Evolutionary conservation across 2,113 vertebrate genomes (phyloP), one percentile per base, ranked within the genome.

Genomic region (Hypocryptadius cinnamomeus): DNA sequence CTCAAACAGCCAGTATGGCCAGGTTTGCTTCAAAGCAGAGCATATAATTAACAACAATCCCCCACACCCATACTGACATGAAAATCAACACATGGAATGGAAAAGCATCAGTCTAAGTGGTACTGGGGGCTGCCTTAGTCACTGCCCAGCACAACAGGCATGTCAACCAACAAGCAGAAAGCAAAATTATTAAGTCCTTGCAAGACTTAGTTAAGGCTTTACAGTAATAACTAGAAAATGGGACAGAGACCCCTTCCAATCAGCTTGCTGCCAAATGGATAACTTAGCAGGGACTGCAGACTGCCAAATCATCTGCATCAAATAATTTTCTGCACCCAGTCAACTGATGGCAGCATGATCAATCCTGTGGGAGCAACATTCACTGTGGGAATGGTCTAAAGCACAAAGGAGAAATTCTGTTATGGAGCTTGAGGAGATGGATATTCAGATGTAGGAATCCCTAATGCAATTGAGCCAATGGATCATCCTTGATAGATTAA

Each of bases 361-460:
- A 96, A 96, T 95, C 93, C 96, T 68, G 72, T 97, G 94, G 97
- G 95, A 96, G 42, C 97, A 47, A 37, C 95, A 44, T 97, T 97
- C 81, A 79, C 96, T 85, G 95, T 91, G n/a, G 97, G 96, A 97
- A 78, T 95, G 96, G 84, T 95, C 97, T 93, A 98, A 98, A 97
- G 93, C 97, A 45, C 98, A 98, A 77, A 98, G 95, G 89, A 98
- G 97, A 97, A 96, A 90, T 96, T 97, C 96, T 65, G 96, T 97
- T 88, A 98, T 98, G 95, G 98, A 99, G 33, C 97, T 96, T 64
- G 99, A 99, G 94, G 98, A 99, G 65, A 99, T 99, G 98, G 99
- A 99, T 97, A 99, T 99, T 96, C 99, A 97, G 98, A 98, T 73
- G 97, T 97, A 56, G 99, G 97, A 94, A 98, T 98, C 89, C 92